Base-by-base conservation (phyloP, 1,140 invertebrate genomes). In the Drosophila lini region DNA sequence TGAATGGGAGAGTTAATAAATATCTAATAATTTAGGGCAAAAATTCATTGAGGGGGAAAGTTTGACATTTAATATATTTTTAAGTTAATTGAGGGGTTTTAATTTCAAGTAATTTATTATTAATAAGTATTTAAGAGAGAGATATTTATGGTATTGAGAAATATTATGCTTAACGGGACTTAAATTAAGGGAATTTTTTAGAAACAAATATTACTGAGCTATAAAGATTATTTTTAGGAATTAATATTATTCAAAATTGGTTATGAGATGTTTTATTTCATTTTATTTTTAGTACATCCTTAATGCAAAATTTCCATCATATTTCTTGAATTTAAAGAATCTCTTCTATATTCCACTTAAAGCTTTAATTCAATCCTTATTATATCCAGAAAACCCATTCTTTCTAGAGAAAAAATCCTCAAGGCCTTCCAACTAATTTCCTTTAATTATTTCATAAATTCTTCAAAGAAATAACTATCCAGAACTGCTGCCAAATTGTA, bases 361-460 rank as follows among this genome's bases (percentile, higher is more conserved):
- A 28, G 7, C 45, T 47, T 44, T 5, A 1, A 2, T 5, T 10
- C 4, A 19, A 16, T 16, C 11, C 42, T 22, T 15, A 8, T 47
- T 28, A 45, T 15, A 5, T 15, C 5, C 5, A 36, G 0, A 19
- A 44, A 22, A 2, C 42, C 16, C 19, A 19, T 19, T 19, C 19
- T 40, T 40, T 62, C 22, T 22, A 10, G 1, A 16, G 19, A 52
- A 31, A 47, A 16, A 62, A 28, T 10, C 13, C 13, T 0, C 13
- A 5, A 38, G 34, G 3, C 3, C 16, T 25, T 38, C 28, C 25
- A n/a, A 59, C 10, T 2, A 16, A 52, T 38, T 53, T 45, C 31
- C 22, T 45, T 16, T 38, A 60, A 74, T 74, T 74, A 55, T 74
- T 74, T 61, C 19, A 71, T 71, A 48, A 0, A 41, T 40, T 41